phyloP scores from a whole-genome alignment of 2,113 vertebrate species.

The Seriola aureovittata region DNA sequence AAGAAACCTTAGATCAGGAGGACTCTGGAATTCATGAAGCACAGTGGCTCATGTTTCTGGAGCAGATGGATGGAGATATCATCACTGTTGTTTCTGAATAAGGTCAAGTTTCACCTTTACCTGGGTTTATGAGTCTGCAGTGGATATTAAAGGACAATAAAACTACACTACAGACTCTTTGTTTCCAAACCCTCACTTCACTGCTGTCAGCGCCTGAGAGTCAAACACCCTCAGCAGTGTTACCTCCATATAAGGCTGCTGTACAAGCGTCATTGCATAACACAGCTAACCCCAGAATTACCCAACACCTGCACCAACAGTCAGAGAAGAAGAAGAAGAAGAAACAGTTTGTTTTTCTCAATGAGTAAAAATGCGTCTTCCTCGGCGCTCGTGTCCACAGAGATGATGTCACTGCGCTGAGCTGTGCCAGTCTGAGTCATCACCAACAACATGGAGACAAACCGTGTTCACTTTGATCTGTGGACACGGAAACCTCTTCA shows the following conservation, averaged over 20 bases:
- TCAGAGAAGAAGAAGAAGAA: not conserved
- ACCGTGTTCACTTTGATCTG: not conserved
- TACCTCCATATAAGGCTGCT: slow-evolving; percentile 57
- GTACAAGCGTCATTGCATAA: slow-evolving; percentile 29
- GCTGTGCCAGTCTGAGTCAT: slow-evolving; percentile 37
- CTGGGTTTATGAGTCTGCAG: slow-evolving; percentile 15
- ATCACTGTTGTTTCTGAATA: slow-evolving; percentile 12
- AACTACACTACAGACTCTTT: slow-evolving; percentile 41
- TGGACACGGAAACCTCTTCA: not conserved
- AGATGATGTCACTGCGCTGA: slow-evolving; percentile 57
- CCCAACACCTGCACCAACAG: slow-evolving; percentile 48
- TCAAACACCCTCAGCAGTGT: slow-evolving; percentile 13
- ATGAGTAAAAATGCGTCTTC: too few species aligned
- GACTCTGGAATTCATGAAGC: not conserved
- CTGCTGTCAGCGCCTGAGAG: slow-evolving; percentile 27
- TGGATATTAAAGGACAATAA: slow-evolving; percentile 31
- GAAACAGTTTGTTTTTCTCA: too few species aligned
- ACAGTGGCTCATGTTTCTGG: not conserved
- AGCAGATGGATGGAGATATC: not conserved
- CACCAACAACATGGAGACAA: slow-evolving; percentile 53
- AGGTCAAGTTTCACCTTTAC: slow-evolving; percentile 41
- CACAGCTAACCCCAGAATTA: slow-evolving; percentile 26
- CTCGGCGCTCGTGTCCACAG: slow-evolving; percentile 22
- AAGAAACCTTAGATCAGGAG: slow-evolving; percentile 12
- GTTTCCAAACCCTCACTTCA: slow-evolving; percentile 37